phyloP scores from a whole-genome alignment of 2,113 vertebrate genomes.

The Sander vitreus region DNA sequence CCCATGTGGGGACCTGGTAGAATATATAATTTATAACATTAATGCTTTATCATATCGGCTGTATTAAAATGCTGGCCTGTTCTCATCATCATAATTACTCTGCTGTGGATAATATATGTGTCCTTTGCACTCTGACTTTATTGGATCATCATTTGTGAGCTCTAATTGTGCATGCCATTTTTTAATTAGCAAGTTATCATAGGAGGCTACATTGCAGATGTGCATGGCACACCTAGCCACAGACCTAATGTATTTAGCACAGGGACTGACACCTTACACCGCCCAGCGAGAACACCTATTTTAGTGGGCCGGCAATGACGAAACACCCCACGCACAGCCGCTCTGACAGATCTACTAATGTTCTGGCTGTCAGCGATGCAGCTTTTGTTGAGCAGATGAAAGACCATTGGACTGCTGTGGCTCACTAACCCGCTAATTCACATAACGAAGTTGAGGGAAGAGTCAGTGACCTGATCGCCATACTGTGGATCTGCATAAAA shows the following conservation, averaged over 20 bases:
- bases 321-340: slow-evolving; percentile 5
- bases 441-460: neutral
- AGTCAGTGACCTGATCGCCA: neutral
- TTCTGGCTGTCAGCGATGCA: slow-evolving; percentile 13
- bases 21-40: slow-evolving; percentile 40
- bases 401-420: slow-evolving; percentile 6
- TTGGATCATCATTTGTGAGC: slow-evolving; percentile 79
- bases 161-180: slow-evolving; percentile 77
- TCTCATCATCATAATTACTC: slow-evolving; percentile 71
- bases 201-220: slow-evolving; percentile 64
- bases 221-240: slow-evolving; percentile 26
- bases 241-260: slow-evolving; percentile 41
- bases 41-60: slow-evolving; percentile 53
- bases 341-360: slow-evolving; percentile 29
- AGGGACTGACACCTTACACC: slow-evolving; percentile 17
- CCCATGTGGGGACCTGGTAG: neutral
- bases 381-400: slow-evolving; percentile 39
- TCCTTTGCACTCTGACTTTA: slow-evolving; percentile 81
- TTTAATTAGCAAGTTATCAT: slow-evolving; percentile 79
- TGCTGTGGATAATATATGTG: slow-evolving; percentile 75
- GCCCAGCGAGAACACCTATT: slow-evolving; percentile 5
- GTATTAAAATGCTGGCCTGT: slow-evolving; percentile 57
- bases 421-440: slow-evolving; percentile 25
- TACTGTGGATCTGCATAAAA: neutral
- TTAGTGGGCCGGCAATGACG: neutral